phyloP scores from a whole-genome alignment of 2,888 invertebrate genomes.

The Dryocosmus kuriphilus region DNA sequence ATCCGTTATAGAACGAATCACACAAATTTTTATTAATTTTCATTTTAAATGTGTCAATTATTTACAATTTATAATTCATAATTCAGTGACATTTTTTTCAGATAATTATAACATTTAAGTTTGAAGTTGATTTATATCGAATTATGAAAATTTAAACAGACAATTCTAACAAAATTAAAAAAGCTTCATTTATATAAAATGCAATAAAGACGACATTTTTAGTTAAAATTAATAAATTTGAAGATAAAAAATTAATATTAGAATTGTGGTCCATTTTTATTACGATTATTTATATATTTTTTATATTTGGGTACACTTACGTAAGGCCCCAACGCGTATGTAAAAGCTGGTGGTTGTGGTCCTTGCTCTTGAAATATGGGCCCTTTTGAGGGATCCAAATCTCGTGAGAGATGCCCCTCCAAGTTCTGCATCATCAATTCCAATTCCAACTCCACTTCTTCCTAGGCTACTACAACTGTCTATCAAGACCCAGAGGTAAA shows the following conservation, averaged over 20 bases:
- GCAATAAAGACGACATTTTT: too few relatives aligned
- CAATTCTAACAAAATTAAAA: too few relatives aligned
- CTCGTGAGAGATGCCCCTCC: constrained; percentile 77
- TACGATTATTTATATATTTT: constrained; percentile 16
- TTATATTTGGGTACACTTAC: constrained; percentile 69
- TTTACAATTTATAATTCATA: too few relatives aligned
- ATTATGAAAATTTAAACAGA: too few relatives aligned
- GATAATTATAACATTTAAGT: too few relatives aligned
- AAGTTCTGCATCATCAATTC: constrained; percentile 76
- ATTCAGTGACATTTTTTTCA: too few relatives aligned
- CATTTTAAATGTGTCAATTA: too few relatives aligned
- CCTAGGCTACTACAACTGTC: constrained; percentile 78
- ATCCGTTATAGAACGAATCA: not conserved
- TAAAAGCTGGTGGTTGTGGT: constrained; percentile 80
- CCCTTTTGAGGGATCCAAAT: constrained; percentile 79
- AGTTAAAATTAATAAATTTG: too few relatives aligned
- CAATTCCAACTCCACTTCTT: constrained; percentile 60
- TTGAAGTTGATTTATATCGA: too few relatives aligned
- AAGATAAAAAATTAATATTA: too few relatives aligned
- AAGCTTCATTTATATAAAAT: too few relatives aligned
- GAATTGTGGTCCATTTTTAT: not conserved
- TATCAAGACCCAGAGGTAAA: constrained; percentile 79
- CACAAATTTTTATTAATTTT: too few relatives aligned
- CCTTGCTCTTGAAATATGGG: constrained; percentile 79
- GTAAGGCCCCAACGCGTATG: constrained; percentile 79